Base-by-base conservation (phyloP, 23 tunicate genomes). In the Clavelina lepadiformis region DNA sequence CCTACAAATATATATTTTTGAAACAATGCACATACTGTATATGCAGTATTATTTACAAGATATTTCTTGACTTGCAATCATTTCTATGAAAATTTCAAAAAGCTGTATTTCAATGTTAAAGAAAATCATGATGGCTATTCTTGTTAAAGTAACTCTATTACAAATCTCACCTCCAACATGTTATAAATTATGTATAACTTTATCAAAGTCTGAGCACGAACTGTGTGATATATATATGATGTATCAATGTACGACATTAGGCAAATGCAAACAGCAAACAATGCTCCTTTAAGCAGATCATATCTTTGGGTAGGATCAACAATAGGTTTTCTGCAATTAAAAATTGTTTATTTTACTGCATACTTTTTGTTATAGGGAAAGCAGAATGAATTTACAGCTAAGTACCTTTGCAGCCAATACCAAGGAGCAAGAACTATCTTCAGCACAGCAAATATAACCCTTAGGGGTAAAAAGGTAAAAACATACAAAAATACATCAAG, bases 101-200 rank as follows among this genome's bases (percentile, higher is more conserved):
- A n/a, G n/a, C n/a, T n/a, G n/a, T n/a, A n/a, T n/a, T n/a, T n/a
- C n/a, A n/a, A n/a, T n/a, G n/a, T n/a, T n/a, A n/a, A n/a, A n/a
- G n/a, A n/a, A n/a, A n/a, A n/a, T n/a, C n/a, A n/a, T n/a, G n/a
- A n/a, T n/a, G n/a, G n/a, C n/a, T n/a, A n/a, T n/a, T n/a, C n/a
- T n/a, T n/a, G n/a, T n/a, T n/a, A n/a, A n/a, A n/a, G n/a, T n/a
- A n/a, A n/a, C n/a, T n/a, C n/a, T n/a, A n/a, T n/a, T n/a, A n/a
- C n/a, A n/a, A n/a, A n/a, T n/a, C n/a, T n/a, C n/a, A 80, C 97
- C 76, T 94, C 99, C 18, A 94, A 67, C 99, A 94, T 94, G 69
- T 94, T 94, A 81, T 80, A 94, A 34, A 94, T 94, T 24, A 94
- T 94, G 80, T 94, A 94, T 18, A 94, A 66, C 68, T 94, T 94